Percentiles rank a stretch among this genome's conserved stretches.
Evolutionary conservation across 2,797 vertebrate genomes (phyloP).

Genomic region (Emys orbicularis): DNA sequence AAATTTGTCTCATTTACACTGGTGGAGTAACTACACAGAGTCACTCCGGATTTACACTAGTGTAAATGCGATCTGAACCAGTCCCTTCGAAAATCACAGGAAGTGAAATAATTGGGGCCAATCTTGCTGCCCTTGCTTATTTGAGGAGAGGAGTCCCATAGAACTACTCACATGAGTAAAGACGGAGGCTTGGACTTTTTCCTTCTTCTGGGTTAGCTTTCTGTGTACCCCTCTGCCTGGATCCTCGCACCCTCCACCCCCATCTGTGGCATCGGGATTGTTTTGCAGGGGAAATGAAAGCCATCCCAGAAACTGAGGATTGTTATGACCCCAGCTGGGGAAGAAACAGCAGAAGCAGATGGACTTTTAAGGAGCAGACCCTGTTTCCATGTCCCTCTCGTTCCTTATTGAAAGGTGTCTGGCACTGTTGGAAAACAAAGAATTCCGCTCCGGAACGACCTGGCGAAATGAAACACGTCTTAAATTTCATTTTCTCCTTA

Average conservation of each 20-base stretch:
- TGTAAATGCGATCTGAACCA: too few species aligned
- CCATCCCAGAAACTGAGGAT: not conserved
- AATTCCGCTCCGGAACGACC: not conserved
- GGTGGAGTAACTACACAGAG: too few species aligned
- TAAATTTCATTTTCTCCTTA: not conserved
- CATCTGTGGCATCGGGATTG: fast-evolving
- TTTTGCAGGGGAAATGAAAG: fast-evolving
- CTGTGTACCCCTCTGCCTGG: too few species aligned
- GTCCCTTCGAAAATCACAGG: too few species aligned
- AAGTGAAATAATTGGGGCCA: too few species aligned
- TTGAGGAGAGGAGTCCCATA: too few species aligned
- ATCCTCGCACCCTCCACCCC: not conserved
- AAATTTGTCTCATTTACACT: too few species aligned
- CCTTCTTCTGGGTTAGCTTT: too few species aligned
- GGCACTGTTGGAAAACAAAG: not conserved
- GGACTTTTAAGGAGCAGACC: not conserved
- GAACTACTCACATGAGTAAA: too few species aligned
- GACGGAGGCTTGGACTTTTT: too few species aligned
- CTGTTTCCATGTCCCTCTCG: fast-evolving
- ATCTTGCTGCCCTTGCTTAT: too few species aligned
- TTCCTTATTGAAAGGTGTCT: not conserved
- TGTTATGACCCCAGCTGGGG: not conserved
- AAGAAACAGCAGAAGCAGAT: not conserved
- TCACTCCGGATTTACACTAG: too few species aligned
- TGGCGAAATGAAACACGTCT: not conserved